Percentiles rank a stretch among this genome's conserved stretches.
phyloP scores from a whole-genome alignment of 2,888 invertebrate genomes.

The Chouioia cunea region DNA sequence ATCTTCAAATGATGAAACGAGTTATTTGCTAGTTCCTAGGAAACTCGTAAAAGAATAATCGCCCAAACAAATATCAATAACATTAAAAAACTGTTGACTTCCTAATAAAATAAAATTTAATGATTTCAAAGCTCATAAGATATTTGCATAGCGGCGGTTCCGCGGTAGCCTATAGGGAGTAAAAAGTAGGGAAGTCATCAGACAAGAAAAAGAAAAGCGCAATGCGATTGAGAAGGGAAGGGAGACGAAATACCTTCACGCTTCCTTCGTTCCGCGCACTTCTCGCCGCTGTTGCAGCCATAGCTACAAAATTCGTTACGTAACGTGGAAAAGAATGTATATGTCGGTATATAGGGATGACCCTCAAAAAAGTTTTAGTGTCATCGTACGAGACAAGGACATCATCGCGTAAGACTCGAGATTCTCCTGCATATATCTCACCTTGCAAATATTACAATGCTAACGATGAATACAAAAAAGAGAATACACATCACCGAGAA shows the following conservation, averaged over 20 bases:
- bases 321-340: slow-evolving; percentile 2
- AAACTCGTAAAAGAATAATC: too few relatives aligned
- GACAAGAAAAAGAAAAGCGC: not conserved
- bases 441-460: slow-evolving; percentile 1
- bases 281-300: slow-evolving; percentile 16
- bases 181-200: too few relatives aligned
- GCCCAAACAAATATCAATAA: too few relatives aligned
- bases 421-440: slow-evolving; percentile 9
- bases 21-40: too few relatives aligned
- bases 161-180: too few relatives aligned
- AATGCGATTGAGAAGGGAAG: slow-evolving; percentile 15
- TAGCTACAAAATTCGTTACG: slow-evolving; percentile 28
- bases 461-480: not conserved
- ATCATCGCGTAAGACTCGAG: not conserved
- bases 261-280: slow-evolving; percentile 44
- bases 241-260: slow-evolving; percentile 45
- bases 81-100: too few relatives aligned
- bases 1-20: too few relatives aligned
- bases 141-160: too few relatives aligned
- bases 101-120: too few relatives aligned
- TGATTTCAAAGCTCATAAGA: too few relatives aligned
- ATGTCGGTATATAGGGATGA: not conserved
- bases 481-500: not conserved
- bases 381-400: not conserved
- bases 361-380: not conserved